phyloP scores from a whole-genome alignment of 2,113 vertebrate genomes.

The Callocephalon fimbriatum region DNA sequence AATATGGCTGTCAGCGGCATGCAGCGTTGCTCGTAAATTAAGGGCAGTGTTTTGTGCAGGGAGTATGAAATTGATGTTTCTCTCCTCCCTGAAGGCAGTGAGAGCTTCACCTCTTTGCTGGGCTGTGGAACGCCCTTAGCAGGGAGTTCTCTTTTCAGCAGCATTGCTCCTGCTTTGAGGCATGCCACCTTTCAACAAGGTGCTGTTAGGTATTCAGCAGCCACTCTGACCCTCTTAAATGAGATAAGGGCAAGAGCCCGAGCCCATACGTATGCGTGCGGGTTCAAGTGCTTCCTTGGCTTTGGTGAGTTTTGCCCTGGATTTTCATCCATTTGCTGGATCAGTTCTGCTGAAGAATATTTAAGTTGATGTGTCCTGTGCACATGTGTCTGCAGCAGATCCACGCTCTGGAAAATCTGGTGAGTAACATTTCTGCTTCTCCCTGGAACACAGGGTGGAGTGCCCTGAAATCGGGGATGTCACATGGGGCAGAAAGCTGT shows the following conservation, averaged over 20 bases:
- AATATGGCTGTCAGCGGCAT: background rate
- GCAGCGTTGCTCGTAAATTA: fast-evolving
- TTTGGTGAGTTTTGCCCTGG: background rate
- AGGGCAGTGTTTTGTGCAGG: fast-evolving
- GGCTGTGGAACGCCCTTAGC: background rate
- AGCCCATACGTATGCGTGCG: fast-evolving
- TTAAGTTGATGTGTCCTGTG: background rate
- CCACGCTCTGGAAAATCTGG: background rate
- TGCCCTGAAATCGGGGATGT: fast-evolving
- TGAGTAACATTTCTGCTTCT: background rate
- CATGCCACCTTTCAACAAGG: background rate
- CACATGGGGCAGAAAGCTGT: background rate
- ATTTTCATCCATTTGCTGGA: background rate
- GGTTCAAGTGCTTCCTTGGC: background rate
- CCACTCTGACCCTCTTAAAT: background rate
- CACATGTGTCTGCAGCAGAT: background rate
- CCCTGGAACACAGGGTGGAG: background rate
- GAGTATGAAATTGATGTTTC: background rate
- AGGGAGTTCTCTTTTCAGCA: background rate
- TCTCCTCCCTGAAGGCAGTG: fast-evolving
- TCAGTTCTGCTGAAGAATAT: background rate
- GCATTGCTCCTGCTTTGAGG: background rate
- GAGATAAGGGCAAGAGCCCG: background rate
- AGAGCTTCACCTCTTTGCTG: background rate
- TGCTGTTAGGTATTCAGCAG: background rate